Evolutionary conservation across 2,797 vertebrate genomes (phyloP), one percentile per base, ranked within the genome.

Genomic region (Borostomias antarcticus): DNA sequence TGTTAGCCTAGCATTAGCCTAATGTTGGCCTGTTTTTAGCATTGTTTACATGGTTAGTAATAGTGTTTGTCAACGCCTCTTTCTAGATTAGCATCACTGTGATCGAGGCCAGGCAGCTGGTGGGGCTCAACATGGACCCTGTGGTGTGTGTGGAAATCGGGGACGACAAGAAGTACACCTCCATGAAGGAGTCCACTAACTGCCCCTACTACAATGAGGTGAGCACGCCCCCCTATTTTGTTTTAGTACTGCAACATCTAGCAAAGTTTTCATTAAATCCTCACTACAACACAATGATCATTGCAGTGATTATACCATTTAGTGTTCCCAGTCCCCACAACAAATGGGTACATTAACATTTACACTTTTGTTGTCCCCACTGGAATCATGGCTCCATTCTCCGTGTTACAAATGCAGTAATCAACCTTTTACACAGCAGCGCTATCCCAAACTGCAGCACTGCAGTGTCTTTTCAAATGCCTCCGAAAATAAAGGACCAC

Each of bases 111-210:
- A 89, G 94, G 63, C 91, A 95, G 85, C 87, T 94, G 5, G 86
- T 95, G 64, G 93, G 92, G 62, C 82, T 95, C 58, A 95, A 95
- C 83, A 92, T 94, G 92, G 91, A 94, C 75, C 94, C 93, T 0
- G 90, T 94, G 69, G 93, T 95, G 30, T 94, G 94, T 0, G 90
- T 94, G 73, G 93, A 94, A 64, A 91, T 95, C 4, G 93, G 93
- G 0, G 92, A 94, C 0, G 94, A 94, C 53, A 94, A 94, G 82
- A 95, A 94, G 62, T 93, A 90, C 79, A 95, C 93, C 0, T 94
- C 93, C 40, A 94, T 95, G 93, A 95, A 95, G 81, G 94, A 95
- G 67, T 95, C 94, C 0, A 95, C 94, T 17, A 95, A 93, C 40
- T 94, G 92, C 13, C 94, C 94, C 0, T 95, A 95, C 77, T 95